phyloP scores from a whole-genome alignment of 2,888 invertebrate genomes.

The Hirtodrosophila histrioides region DNA sequence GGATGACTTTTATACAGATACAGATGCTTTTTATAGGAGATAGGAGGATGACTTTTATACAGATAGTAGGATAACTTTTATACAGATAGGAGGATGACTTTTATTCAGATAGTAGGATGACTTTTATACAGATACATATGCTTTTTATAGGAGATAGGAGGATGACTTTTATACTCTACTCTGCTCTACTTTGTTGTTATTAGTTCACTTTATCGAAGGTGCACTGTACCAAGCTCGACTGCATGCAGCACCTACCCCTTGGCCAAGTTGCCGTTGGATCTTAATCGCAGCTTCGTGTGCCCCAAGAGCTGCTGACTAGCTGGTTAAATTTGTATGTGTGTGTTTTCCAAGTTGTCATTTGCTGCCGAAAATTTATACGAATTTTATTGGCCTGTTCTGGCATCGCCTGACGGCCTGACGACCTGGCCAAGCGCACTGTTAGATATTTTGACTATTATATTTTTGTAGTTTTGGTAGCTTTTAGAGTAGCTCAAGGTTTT shows the following conservation, averaged over 20 bases:
- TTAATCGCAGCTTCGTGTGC: constrained; percentile 23
- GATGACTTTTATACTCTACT: no score
- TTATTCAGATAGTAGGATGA: no score
- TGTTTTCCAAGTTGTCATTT: constrained; percentile 47
- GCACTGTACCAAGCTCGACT: neutral
- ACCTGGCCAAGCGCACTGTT: constrained; percentile 16
- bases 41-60: no score
- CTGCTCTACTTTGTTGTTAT: no score
- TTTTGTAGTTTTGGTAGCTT: constrained; percentile 35
- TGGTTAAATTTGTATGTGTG: constrained; percentile 10
- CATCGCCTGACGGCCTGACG: neutral
- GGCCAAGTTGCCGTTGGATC: constrained; percentile 20
- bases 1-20: no score
- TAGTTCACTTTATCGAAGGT: no score
- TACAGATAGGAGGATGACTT: no score
- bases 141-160: no score
- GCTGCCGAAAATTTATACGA: constrained; percentile 54
- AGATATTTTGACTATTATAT: constrained; percentile 31
- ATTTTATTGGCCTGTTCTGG: constrained; percentile 55
- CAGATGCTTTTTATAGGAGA: no score
- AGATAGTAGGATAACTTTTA: no score
- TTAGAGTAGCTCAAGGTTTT: constrained; percentile 75
- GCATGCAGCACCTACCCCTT: constrained; percentile 28
- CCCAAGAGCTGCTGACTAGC: constrained; percentile 11
- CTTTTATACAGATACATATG: no score